A percentile compares a stretch with the other conserved stretches of the same genome.
These are phyloP conservation scores for Drosophila lutescens DNA, from an alignment of 2,888 invertebrate species.

Conservation along the genomic window DNA sequence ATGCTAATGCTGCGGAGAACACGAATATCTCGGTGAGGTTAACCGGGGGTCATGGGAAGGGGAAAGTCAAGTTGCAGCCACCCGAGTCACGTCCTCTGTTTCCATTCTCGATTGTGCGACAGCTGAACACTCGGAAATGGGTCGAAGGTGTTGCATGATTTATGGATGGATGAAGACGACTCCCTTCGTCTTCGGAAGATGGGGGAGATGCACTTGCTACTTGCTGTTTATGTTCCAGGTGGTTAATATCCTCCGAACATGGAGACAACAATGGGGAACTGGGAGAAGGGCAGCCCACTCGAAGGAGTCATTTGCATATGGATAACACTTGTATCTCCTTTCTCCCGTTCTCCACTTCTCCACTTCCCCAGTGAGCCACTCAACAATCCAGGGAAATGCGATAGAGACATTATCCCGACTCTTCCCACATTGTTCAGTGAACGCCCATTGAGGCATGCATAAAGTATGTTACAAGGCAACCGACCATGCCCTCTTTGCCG, in stretches of 20 bases:
- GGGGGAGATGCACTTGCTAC: conserved; percentile 32
- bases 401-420: conserved; percentile 30
- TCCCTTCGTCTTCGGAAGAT: background rate
- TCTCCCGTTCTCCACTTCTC: background rate
- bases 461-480: conserved; percentile 53
- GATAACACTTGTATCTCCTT: background rate
- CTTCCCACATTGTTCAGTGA: conserved; percentile 43
- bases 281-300: conserved; percentile 9
- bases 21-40: conserved; percentile 43
- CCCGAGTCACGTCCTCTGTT: conserved; percentile 43
- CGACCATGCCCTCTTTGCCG: conserved; percentile 23
- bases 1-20: conserved; percentile 50
- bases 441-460: conserved; percentile 48
- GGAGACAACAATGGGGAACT: conserved; percentile 9
- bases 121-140: conserved; percentile 38
- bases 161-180: conserved; percentile 12
- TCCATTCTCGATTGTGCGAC: conserved; percentile 32
- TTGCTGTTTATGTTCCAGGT: conserved; percentile 38
- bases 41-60: conserved; percentile 7
- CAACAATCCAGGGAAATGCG: conserved; percentile 16
- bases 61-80: conserved; percentile 38
- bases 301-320: conserved; percentile 35
- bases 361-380: conserved; percentile 6
- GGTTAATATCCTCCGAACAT: conserved; percentile 29
- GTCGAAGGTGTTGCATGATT: conserved; percentile 53